Evolutionary conservation across 1,140 invertebrate genomes (phyloP).

Genomic region (Tetramorium alpestre): DNA sequence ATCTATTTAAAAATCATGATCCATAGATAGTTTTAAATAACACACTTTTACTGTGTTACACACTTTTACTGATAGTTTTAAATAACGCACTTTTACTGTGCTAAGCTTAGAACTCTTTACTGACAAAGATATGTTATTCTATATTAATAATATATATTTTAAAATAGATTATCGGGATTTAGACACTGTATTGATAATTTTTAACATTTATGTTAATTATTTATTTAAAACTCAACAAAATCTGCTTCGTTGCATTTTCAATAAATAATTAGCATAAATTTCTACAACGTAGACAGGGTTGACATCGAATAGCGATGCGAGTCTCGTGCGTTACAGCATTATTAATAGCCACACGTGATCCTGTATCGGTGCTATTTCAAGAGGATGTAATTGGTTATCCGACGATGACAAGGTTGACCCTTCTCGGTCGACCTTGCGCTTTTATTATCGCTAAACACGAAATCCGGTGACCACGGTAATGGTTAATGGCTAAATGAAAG

Average conservation of each 20-base stretch:
- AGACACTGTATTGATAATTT: not conserved
- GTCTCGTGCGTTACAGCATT: not conserved
- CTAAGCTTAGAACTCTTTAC: not conserved
- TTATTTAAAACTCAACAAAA: not conserved
- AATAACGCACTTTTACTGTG: not conserved
- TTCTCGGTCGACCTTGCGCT: conserved; percentile 59
- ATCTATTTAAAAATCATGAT: conserved; percentile 1
- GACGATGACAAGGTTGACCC: conserved; percentile 63
- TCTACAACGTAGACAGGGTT: not conserved
- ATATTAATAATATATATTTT: not conserved
- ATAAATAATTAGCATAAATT: no score
- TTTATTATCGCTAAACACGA: conserved; percentile 64
- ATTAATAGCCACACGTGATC: conserved; percentile 51
- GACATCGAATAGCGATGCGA: conserved; percentile 1
- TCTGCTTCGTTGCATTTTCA: not conserved
- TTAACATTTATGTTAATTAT: not conserved
- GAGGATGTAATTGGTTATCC: conserved; percentile 56
- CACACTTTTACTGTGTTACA: not conserved
- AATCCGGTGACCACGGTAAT: conserved; percentile 59
- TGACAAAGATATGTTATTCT: not conserved
- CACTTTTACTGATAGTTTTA: not conserved
- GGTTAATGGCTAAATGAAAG: conserved; percentile 4
- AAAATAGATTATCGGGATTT: not conserved
- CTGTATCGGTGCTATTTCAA: conserved; percentile 48
- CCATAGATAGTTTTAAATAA: not conserved